These are phyloP conservation scores for Holothuria glaberrima DNA, from an alignment of 35 echinoderm and acorn worm genomes.

Conservation along the genomic window DNA sequence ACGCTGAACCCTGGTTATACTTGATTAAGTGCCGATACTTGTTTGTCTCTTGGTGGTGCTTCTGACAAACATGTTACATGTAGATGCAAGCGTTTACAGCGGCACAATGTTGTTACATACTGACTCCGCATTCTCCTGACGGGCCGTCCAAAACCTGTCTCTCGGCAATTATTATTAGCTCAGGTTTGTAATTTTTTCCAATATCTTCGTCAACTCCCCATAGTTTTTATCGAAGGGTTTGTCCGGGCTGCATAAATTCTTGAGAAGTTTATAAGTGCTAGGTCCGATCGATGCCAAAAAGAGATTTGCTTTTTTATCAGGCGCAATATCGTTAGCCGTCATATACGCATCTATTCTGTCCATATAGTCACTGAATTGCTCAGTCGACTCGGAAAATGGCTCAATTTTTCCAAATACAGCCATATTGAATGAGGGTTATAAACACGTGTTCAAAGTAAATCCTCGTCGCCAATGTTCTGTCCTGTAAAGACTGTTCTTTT, in stretches of 20 bases:
- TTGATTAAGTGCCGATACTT: neutral
- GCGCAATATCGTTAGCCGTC: conserved; percentile 1
- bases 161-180: neutral
- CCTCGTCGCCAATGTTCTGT: conserved; percentile 37
- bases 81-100: neutral
- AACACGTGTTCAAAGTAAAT: neutral
- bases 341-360: conserved; percentile 35
- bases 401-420: conserved; percentile 27
- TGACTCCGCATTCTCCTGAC: neutral
- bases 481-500: conserved; percentile 26
- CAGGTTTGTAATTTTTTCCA: neutral
- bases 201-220: no score
- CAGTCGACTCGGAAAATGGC: conserved; percentile 38
- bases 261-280: no score
- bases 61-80: neutral
- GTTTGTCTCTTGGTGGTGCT: neutral
- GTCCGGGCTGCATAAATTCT: no score
- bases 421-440: conserved; percentile 30
- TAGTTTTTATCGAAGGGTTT: no score
- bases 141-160: conserved; percentile 5
- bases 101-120: conserved; percentile 4
- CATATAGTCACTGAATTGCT: conserved; percentile 15
- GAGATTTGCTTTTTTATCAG: conserved; percentile 18
- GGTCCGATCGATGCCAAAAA: no score
- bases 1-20: conserved; percentile 1